Evolutionary conservation across 2,888 invertebrate genomes (phyloP).

Genomic region (Pollenia labialis): DNA sequence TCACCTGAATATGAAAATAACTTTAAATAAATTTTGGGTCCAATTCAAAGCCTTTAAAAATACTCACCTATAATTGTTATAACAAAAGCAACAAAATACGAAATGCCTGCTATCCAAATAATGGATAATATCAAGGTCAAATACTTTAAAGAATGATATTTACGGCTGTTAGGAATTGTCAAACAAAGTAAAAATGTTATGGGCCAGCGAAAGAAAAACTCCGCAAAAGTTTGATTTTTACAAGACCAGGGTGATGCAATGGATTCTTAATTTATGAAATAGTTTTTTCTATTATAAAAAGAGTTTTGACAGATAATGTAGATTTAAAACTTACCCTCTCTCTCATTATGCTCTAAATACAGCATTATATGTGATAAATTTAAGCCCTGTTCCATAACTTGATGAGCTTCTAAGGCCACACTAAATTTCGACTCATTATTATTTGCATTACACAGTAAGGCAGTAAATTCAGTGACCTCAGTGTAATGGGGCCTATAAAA

Average conservation of each 20-base stretch:
- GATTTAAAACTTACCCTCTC: slow-evolving; percentile 71
- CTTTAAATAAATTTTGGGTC: not conserved
- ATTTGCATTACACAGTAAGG: slow-evolving; percentile 75
- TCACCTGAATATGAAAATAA: slow-evolving; percentile 87
- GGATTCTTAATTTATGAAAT: slow-evolving; percentile 34
- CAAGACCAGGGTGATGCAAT: slow-evolving; percentile 69
- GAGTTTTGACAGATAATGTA: not conserved
- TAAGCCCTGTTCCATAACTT: slow-evolving; percentile 63
- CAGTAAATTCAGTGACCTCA: slow-evolving; percentile 83
- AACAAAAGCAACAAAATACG: slow-evolving; percentile 97
- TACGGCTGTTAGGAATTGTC: slow-evolving; percentile 94
- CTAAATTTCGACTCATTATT: slow-evolving; percentile 54
- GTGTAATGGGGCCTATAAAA: slow-evolving; percentile 83
- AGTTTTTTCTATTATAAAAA: not conserved
- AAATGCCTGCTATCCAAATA: slow-evolving; percentile 94
- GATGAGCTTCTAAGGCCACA: slow-evolving; percentile 16
- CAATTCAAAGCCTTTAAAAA: not conserved
- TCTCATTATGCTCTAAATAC: slow-evolving; percentile 75
- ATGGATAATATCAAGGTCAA: slow-evolving; percentile 94
- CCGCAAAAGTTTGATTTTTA: slow-evolving; percentile 82
- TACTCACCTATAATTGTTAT: slow-evolving; percentile 93
- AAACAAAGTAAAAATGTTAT: slow-evolving; percentile 91
- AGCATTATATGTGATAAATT: slow-evolving; percentile 66
- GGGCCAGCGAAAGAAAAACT: slow-evolving; percentile 93
- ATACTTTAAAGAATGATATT: slow-evolving; percentile 92